phyloP scores from a whole-genome alignment of 2,888 invertebrate species.

The Stictocephala bisonia region DNA sequence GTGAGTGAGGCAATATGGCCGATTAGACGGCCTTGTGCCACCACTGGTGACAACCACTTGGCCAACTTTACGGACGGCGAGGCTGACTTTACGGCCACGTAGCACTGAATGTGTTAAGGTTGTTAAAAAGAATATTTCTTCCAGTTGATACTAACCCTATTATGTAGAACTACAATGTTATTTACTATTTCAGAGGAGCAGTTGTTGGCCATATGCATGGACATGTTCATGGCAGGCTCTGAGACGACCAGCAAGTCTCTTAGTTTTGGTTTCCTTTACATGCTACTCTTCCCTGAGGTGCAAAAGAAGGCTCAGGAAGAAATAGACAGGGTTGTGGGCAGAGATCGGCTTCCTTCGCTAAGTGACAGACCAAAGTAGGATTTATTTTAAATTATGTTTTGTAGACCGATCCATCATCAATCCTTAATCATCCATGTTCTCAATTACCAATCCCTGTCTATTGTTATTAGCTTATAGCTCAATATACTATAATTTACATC shows the following conservation, averaged over 20 bases:
- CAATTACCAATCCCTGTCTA: no score
- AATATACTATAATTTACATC: no score
- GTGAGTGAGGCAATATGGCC: no score
- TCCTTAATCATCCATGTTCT: no score
- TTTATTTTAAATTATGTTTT: no score
- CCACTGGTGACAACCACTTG: no score
- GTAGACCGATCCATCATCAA: no score
- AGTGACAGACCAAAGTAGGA: slow-evolving; percentile 75
- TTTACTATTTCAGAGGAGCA: slow-evolving; percentile 72
- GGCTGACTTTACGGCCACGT: no score
- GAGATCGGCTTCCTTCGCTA: slow-evolving; percentile 74
- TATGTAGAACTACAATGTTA: not conserved
- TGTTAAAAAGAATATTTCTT: not conserved
- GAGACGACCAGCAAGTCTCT: slow-evolving; percentile 88
- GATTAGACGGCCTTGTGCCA: no score
- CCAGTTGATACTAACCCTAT: not conserved
- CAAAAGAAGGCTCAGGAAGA: slow-evolving; percentile 82
- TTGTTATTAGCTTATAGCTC: no score
- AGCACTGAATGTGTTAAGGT: no score
- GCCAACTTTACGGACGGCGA: not conserved
- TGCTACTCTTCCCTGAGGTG: slow-evolving; percentile 77
- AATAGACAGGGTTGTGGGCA: slow-evolving; percentile 80
- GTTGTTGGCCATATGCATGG: slow-evolving; percentile 82
- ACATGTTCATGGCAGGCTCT: slow-evolving; percentile 87
- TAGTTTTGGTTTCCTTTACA: slow-evolving; percentile 80